phyloP scores from a whole-genome alignment of 2,797 vertebrate genomes.

The Chrysocyon brachyurus region DNA sequence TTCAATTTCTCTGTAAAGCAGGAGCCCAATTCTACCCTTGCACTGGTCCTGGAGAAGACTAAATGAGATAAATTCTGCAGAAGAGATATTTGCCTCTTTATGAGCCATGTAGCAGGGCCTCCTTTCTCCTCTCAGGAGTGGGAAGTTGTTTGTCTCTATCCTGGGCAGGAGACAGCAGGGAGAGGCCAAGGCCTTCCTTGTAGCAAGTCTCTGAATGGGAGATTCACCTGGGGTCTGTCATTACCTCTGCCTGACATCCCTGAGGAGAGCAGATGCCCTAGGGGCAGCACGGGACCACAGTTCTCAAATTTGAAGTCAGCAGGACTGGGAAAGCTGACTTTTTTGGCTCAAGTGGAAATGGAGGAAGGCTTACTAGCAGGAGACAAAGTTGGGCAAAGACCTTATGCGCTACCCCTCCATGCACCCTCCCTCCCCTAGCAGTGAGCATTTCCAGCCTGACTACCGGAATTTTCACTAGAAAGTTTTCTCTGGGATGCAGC shows the following conservation, averaged over 20 bases:
- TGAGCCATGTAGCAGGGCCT: background rate
- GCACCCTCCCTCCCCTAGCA: no score
- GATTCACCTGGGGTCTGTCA: background rate
- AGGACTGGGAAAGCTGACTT: background rate
- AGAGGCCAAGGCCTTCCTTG: background rate
- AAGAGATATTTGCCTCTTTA: background rate
- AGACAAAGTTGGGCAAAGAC: background rate
- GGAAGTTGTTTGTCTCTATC: background rate
- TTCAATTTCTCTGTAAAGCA: background rate
- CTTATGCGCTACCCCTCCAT: background rate
- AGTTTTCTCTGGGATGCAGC: background rate
- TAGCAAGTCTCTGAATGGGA: background rate
- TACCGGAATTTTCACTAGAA: background rate
- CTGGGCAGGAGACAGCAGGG: no score
- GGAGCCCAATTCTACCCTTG: background rate
- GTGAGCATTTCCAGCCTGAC: background rate
- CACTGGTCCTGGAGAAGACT: background rate
- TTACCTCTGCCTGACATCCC: background rate
- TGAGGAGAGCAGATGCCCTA: background rate
- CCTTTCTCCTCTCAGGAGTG: background rate
- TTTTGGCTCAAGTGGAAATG: background rate
- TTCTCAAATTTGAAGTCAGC: background rate
- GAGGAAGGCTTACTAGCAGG: background rate
- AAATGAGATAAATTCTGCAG: background rate
- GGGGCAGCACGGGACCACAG: background rate